Percentiles rank a stretch among this genome's conserved stretches.
Conservation (phyloP, 2,797 vertebrate species). For the Lemur catta region DNA sequence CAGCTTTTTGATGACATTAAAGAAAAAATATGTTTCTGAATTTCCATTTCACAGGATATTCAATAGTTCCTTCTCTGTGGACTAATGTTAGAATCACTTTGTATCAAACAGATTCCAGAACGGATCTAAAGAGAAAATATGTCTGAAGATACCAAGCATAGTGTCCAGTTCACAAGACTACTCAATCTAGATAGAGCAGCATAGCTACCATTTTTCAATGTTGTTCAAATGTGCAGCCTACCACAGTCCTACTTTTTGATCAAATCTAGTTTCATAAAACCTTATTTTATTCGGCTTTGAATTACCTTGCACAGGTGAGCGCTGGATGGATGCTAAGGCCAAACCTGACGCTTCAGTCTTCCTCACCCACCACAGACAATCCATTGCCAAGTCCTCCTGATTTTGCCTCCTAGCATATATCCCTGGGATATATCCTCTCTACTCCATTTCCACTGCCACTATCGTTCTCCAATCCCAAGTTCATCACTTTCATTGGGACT, state of each 20-base stretch:
- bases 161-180: neutral
- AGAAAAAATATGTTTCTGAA: constrained; percentile 16
- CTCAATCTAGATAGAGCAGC: neutral
- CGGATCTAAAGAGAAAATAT: neutral
- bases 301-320: neutral
- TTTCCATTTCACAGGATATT: constrained; percentile 23
- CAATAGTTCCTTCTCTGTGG: neutral
- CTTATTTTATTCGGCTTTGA: neutral
- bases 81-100: neutral
- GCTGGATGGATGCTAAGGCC: neutral
- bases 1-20: constrained; percentile 37
- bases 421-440: neutral
- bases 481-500: neutral
- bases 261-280: neutral
- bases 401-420: neutral
- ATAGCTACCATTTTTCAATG: neutral
- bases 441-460: neutral
- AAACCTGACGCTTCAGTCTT: neutral
- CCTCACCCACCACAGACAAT: neutral
- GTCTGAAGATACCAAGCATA: neutral
- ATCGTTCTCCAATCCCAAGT: neutral
- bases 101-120: neutral
- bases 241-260: neutral
- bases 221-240: neutral
- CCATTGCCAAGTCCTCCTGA: neutral